These are phyloP conservation scores for Iphiclides podalirius DNA, from an alignment of 2,888 invertebrate species.

Conservation along the genomic window DNA sequence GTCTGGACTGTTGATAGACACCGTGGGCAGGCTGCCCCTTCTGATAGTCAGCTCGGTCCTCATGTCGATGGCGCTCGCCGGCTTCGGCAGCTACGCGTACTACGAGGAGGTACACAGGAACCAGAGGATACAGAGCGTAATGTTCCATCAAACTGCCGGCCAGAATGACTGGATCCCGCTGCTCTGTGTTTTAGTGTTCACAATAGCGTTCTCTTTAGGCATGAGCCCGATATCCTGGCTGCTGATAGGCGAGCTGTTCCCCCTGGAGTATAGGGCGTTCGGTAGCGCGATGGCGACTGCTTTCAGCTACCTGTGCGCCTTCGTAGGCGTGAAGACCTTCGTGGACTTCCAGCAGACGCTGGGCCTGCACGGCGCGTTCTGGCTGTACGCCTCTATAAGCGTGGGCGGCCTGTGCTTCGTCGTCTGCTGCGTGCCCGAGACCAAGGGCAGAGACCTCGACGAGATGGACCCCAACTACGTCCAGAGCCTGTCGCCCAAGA, in stretches of 20 bases:
- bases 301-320: conserved; percentile 92
- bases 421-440: conserved; percentile 92
- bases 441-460: conserved; percentile 93
- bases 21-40: conserved; percentile 90
- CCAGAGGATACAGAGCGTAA: conserved; percentile 71
- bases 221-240: conserved; percentile 94
- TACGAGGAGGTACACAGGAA: conserved; percentile 85
- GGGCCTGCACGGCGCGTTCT: conserved; percentile 91
- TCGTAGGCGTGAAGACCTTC: conserved; percentile 92
- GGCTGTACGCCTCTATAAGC: conserved; percentile 92
- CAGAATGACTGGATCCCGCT: conserved; percentile 91
- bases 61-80: conserved; percentile 92
- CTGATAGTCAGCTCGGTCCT: conserved; percentile 90
- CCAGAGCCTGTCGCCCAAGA: conserved; percentile 67
- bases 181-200: conserved; percentile 90
- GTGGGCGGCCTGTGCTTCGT: conserved; percentile 91
- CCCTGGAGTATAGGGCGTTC: conserved; percentile 90
- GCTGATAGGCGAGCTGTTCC: conserved; percentile 90
- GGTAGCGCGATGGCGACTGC: conserved; percentile 93
- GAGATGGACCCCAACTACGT: conserved; percentile 90
- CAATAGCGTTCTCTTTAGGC: conserved; percentile 91
- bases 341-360: conserved; percentile 88
- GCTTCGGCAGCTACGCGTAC: conserved; percentile 91
- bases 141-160: conserved; percentile 76
- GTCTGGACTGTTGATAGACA: conserved; percentile 91